These are phyloP conservation scores for Choloepus didactylus DNA, from an alignment of 2,797 vertebrate genomes.

Conservation along the genomic window DNA sequence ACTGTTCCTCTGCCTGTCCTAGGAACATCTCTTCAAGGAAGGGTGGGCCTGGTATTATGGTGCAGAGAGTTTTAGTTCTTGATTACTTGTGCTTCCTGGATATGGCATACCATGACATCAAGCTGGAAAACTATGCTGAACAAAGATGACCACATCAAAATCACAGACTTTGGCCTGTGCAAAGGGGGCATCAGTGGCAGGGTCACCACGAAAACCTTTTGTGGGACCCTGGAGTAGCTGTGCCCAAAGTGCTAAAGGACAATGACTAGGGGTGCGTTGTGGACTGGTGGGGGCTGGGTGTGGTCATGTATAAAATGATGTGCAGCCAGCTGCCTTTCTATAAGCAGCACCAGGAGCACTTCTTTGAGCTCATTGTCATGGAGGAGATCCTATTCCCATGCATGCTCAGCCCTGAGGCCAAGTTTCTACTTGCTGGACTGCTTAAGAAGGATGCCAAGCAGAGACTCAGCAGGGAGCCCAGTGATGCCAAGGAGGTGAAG, in stretches of 20 bases:
- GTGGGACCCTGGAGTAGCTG: conserved; percentile 97
- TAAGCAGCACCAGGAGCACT: conserved; percentile 97
- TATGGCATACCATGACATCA: conserved; percentile 97
- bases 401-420: conserved; percentile 94
- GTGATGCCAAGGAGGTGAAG: conserved; percentile 97
- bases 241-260: conserved; percentile 97
- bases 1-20: conserved; percentile 96
- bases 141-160: conserved; percentile 97
- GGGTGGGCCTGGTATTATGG: conserved; percentile 96
- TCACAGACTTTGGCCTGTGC: conserved; percentile 98
- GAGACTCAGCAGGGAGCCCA: conserved; percentile 94
- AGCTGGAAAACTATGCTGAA: conserved; percentile 98
- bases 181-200: conserved; percentile 97
- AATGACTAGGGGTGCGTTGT: conserved; percentile 96
- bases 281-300: conserved; percentile 98
- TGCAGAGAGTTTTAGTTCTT: conserved; percentile 96
- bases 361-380: conserved; percentile 98
- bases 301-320: conserved; percentile 99
- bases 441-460: conserved; percentile 97
- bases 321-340: conserved; percentile 98
- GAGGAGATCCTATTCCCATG: conserved; percentile 97
- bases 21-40: conserved; percentile 96
- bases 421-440: conserved; percentile 94
- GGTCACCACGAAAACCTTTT: conserved; percentile 98
- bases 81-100: conserved; percentile 96